phyloP scores from a whole-genome alignment of 2,888 invertebrate genomes.

The Agriopis leucophaearia region DNA sequence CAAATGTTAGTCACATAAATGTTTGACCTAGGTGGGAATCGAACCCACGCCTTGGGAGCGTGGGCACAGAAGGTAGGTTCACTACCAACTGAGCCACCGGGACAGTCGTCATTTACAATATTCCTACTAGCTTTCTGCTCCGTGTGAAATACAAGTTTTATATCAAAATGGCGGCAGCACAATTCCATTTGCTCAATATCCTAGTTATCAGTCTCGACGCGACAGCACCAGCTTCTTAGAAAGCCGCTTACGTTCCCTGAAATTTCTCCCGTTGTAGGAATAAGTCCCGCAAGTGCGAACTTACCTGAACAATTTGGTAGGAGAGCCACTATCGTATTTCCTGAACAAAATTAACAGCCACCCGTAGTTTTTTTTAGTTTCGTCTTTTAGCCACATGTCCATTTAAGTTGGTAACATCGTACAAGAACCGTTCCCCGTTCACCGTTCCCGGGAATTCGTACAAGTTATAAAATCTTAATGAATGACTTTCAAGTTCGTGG shows the following conservation, averaged over 20 bases:
- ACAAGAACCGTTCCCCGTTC: too few species aligned
- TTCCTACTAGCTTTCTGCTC: neutral
- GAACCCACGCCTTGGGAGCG: too few species aligned
- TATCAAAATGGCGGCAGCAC: constrained; percentile 28
- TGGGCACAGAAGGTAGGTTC: too few species aligned
- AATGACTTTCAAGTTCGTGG: constrained; percentile 56
- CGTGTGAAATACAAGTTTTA: neutral
- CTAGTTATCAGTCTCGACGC: constrained; percentile 35
- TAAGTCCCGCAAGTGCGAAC: neutral
- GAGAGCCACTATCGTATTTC: neutral
- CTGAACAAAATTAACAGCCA: too few species aligned
- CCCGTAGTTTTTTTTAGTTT: neutral
- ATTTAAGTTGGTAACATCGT: neutral
- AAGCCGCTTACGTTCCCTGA: constrained; percentile 66
- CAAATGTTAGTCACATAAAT: too few species aligned
- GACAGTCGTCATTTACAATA: too few species aligned
- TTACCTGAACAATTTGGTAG: neutral
- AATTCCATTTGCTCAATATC: constrained; percentile 30
- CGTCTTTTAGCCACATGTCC: neutral
- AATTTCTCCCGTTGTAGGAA: constrained; percentile 19
- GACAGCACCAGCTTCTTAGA: constrained; percentile 54
- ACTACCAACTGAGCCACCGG: too few species aligned
- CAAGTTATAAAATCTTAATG: constrained; percentile 78
- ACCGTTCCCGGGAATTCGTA: constrained; percentile 59
- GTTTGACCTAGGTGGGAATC: too few species aligned